Base-by-base conservation (phyloP, 2,797 vertebrate species). In the Scyliorhinus canicula region DNA sequence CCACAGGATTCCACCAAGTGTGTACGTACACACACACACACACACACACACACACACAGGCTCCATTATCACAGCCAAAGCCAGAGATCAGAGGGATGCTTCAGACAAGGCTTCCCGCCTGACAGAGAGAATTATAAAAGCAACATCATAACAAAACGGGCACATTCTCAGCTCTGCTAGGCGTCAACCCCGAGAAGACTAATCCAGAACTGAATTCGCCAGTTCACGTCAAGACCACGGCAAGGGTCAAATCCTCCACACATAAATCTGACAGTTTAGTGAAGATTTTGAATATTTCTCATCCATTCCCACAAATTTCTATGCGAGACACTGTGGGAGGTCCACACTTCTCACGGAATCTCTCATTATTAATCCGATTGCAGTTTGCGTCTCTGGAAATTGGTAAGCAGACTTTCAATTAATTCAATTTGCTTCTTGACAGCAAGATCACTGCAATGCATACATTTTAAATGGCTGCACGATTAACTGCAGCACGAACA, bases 171-270 rank as follows among this genome's bases (percentile, higher is more conserved):
- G 96, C 93, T 95, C 93, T 95, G 85, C 95, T 84, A 95, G 74
- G 93, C 57, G 95, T 96, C 95, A 96, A 69, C 91, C 95, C 96
- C 95, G 96, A 95, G 95, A 50, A 95, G 95, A 96, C 96, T 96
- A 97, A 97, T 95, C 95, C 95, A 71, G 93, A 95, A 95, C 52
- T 74, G 93, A 95, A 95, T 95, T 95, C 96, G 95, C 93, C 96
- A 96, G 95, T 96, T 96, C 97, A 96, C 88, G 95, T 96, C 95
- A 96, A 96, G 96, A 96, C 95, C 95, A 95, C 95, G 95, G 96
- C 95, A 96, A 96, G 95, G 95, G 95, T 97, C 96, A 96, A 97
- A 95, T 96, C 95, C 96, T 96, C 96, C 95, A 95, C 96, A 95
- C 93, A 95, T 88, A 96, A 96, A 97, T 96, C 95, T n/a, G 52